Evolutionary conservation across 1,140 invertebrate genomes (phyloP).

Genomic region (Acromyrmex charruanus): DNA sequence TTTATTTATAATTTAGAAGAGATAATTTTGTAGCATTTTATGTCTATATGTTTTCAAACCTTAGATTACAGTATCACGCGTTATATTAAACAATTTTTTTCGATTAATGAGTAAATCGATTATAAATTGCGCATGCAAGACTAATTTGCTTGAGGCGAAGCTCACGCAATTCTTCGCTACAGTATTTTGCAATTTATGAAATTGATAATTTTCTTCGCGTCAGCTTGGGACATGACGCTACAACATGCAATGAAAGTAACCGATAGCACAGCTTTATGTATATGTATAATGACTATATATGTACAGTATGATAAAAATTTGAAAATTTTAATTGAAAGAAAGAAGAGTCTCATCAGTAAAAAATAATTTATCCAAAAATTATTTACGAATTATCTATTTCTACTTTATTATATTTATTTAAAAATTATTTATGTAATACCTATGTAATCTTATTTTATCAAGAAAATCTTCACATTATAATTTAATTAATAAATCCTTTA

Average conservation of each 20-base stretch:
- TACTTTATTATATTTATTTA: not conserved
- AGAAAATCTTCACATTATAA: not conserved
- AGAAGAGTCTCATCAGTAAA: not conserved
- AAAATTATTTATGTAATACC: not conserved
- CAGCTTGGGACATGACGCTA: not conserved
- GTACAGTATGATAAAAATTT: not conserved
- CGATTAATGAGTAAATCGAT: not conserved
- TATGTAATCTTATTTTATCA: not conserved
- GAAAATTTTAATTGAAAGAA: not conserved
- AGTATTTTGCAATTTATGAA: constrained; percentile 47
- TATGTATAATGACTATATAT: not conserved
- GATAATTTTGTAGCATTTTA: not conserved
- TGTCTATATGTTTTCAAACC: not conserved
- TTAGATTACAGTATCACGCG: not conserved
- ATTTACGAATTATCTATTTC: not conserved
- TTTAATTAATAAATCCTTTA: not conserved
- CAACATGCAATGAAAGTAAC: not conserved
- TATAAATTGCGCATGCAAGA: constrained; percentile 15
- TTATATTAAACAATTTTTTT: constrained; percentile 21
- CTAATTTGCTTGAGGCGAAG: not conserved
- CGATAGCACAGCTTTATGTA: not conserved
- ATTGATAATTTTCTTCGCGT: constrained; percentile 46
- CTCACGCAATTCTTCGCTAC: not conserved
- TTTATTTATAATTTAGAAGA: not conserved
- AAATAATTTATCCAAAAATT: constrained; percentile 11